Evolutionary conservation across 2,888 invertebrate genomes (phyloP), one percentile per base, ranked within the genome.

Genomic region (Volucella bombylans): DNA sequence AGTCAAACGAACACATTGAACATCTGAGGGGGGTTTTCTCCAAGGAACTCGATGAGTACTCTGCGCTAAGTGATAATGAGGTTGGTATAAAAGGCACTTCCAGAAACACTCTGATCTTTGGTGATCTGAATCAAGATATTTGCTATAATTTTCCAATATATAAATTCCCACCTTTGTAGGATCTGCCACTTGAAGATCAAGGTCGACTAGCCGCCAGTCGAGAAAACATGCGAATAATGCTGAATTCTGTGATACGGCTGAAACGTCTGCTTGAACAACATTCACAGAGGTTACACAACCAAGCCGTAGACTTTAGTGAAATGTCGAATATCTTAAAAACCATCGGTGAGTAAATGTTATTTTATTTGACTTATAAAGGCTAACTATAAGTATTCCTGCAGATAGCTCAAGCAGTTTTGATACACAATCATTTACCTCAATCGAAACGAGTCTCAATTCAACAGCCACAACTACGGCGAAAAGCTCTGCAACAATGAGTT

Each of bases 1-100:
- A 85, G 49, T 82, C 87, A 8, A 57, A 82, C 52, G 87, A 88
- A 31, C 88, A 88, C 62, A 87, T 87, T 49, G 87, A 88, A n/a
- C 87, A 87, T 74, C 69, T 88, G 59, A 55, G 87, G 4, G 74
- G 71, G 54, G 86, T 87, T 10, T 87, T 78, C 31, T 82, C 81
- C 41, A 85, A 85, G 68, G 88, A 88, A 64, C 71, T 87, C 18
- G 88, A 88, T 59, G 88, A 88, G 72, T 88, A 87, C 62, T 87
- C 87, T 3, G 86, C 86, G 52, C 59, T 88, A 11, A 87, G 87
- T 82, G 87, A 88, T 74, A 87, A 87, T 80, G 6, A 31, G 31
- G n/a, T n/a, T n/a, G n/a, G n/a, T n/a, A n/a, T n/a, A n/a, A n/a
- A n/a, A n/a, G n/a, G n/a, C n/a, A n/a, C n/a, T n/a, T n/a, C n/a